Evolutionary conservation across 2,888 invertebrate species (phyloP).

Genomic region (Oscheius sp.): DNA sequence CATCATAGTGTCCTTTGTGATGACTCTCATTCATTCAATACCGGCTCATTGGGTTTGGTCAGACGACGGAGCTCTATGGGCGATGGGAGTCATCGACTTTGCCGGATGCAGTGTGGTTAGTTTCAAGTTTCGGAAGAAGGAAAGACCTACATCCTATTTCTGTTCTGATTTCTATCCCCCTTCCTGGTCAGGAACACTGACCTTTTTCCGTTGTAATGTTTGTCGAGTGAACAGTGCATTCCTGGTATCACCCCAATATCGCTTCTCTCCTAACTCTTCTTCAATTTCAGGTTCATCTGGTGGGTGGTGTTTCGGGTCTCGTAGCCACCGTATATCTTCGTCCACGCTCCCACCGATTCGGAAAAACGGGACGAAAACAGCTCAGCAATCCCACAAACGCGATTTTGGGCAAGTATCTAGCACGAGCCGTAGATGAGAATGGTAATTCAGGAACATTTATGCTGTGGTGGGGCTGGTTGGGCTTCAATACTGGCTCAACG

Average conservation of each 20-base stretch:
- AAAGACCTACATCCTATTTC: neutral
- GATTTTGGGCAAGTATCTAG: conserved; percentile 45
- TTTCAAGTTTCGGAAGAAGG: conserved; percentile 1
- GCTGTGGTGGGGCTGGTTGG: conserved; percentile 67
- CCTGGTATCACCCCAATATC: too few relatives aligned
- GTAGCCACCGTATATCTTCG: conserved; percentile 62
- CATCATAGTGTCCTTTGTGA: conserved; percentile 52
- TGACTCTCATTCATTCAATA: conserved; percentile 55
- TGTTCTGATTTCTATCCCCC: neutral
- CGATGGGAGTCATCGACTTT: conserved; percentile 59
- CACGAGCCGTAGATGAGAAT: neutral
- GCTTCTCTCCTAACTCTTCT: too few relatives aligned
- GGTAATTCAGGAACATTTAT: conserved; percentile 48
- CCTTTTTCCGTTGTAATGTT: neutral
- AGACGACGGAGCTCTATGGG: conserved; percentile 51
- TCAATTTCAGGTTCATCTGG: conserved; percentile 56
- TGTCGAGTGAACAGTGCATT: too few relatives aligned
- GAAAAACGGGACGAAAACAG: conserved; percentile 56
- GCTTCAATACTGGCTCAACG: conserved; percentile 63
- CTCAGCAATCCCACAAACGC: conserved; percentile 66
- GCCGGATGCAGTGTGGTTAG: conserved; percentile 61
- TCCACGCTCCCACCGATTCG: conserved; percentile 58
- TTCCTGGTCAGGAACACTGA: neutral
- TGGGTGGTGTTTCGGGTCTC: conserved; percentile 63
- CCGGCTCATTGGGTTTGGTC: conserved; percentile 68